Conservation (phyloP, 2,797 vertebrate genomes). For the Tolypeutes matacus region DNA sequence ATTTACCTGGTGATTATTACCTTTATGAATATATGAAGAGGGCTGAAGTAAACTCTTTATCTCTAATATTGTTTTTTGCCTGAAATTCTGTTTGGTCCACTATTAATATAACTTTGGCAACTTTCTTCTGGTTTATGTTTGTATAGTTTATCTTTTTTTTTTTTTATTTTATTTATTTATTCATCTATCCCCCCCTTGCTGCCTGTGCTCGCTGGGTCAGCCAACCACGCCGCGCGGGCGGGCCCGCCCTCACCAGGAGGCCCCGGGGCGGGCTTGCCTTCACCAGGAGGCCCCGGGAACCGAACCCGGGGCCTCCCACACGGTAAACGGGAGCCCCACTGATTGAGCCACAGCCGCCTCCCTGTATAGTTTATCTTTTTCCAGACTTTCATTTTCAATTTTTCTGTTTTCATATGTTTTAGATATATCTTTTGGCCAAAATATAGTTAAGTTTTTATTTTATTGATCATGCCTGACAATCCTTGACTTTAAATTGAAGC, state of each 20-base stretch:
- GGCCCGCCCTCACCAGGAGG: no score
- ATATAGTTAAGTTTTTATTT: neutral
- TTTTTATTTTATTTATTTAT: no score
- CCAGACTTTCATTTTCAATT: neutral
- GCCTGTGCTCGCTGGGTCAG: no score
- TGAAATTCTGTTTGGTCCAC: neutral
- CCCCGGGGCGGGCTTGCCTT: no score
- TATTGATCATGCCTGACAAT: neutral
- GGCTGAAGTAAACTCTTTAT: neutral
- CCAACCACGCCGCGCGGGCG: no score
- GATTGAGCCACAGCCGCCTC: no score
- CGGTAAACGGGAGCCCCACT: no score
- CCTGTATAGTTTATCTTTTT: neutral
- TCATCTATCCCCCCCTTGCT: no score
- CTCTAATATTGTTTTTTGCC: slow-evolving; percentile 7
- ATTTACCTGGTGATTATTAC: neutral
- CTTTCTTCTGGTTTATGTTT: neutral
- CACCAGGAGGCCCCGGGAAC: no score
- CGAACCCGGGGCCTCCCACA: no score
- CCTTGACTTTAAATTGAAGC: neutral
- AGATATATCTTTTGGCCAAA: neutral
- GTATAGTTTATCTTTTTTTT: neutral
- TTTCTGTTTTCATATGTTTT: neutral
- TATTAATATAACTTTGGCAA: neutral
- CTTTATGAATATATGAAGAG: neutral